These are phyloP conservation scores for Coreius guichenoti DNA, from an alignment of 2,797 vertebrate genomes.

Conservation along the genomic window DNA sequence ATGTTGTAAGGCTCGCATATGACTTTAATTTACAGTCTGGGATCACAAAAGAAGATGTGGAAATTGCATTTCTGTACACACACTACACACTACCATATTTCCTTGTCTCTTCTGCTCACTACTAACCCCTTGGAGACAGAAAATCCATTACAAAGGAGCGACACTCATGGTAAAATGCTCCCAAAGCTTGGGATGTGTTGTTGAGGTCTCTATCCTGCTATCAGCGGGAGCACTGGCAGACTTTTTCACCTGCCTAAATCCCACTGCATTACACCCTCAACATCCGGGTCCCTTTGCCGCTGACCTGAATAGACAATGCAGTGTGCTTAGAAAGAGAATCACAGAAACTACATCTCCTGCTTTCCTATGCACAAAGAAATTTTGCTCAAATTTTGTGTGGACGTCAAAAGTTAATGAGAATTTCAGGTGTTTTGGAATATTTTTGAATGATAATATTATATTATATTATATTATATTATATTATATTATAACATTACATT, in stretches of 20 bases:
- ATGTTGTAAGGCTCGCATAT: constrained; percentile 50
- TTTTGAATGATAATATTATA: background rate
- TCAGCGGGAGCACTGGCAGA: constrained; percentile 75
- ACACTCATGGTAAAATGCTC: constrained; percentile 71
- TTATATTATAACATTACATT: background rate
- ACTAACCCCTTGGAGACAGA: constrained; percentile 71
- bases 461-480: background rate
- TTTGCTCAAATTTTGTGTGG: background rate
- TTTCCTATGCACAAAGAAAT: background rate
- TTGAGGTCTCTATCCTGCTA: constrained; percentile 73
- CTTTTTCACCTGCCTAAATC: constrained; percentile 79
- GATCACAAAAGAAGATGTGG: constrained; percentile 57
- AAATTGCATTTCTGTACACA: constrained; percentile 57
- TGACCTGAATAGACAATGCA: constrained; percentile 50
- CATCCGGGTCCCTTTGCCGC: constrained; percentile 43
- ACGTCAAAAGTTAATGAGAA: background rate
- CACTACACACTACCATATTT: constrained; percentile 70
- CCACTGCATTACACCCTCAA: constrained; percentile 69
- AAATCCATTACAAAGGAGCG: constrained; percentile 76
- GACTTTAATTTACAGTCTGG: constrained; percentile 54
- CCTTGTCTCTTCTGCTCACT: constrained; percentile 73
- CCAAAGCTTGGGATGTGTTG: constrained; percentile 52
- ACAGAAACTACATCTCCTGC: background rate
- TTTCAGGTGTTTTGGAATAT: background rate
- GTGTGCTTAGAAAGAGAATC: constrained; percentile 19